Percentiles rank a stretch among this genome's conserved stretches.
These are phyloP conservation scores for Melanotaenia nigrans DNA, from an alignment of 2,797 vertebrate genomes.

Conservation along the genomic window DNA sequence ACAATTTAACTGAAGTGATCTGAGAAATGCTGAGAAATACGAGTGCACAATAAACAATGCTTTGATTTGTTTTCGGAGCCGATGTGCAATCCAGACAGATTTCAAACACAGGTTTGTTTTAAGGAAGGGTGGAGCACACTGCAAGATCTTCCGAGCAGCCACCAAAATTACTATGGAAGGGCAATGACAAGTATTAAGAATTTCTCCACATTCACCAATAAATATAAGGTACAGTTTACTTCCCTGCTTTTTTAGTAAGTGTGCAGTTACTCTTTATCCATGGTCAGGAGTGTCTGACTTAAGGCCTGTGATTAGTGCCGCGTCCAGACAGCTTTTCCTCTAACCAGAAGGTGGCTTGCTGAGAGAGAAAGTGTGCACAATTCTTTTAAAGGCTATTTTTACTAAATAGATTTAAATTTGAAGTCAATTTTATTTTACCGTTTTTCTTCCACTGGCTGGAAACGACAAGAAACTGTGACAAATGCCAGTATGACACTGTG, in stretches of 20 bases:
- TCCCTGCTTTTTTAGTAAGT: slow-evolving; percentile 49
- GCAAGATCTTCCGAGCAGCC: slow-evolving; percentile 57
- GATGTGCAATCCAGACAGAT: slow-evolving; percentile 20
- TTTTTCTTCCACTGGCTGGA: background rate
- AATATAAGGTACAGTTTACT: slow-evolving; percentile 51
- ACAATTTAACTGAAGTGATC: background rate
- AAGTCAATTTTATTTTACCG: too few species aligned
- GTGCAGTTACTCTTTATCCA: slow-evolving; percentile 56
- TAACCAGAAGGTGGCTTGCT: slow-evolving; percentile 23
- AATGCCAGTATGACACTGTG: background rate
- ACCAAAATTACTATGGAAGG: slow-evolving; percentile 68
- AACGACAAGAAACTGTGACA: background rate
- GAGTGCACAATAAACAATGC: slow-evolving; percentile 25
- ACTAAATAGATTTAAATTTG: background rate
- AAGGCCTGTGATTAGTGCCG: slow-evolving; percentile 62
- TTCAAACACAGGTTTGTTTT: slow-evolving; percentile 62
- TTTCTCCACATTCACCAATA: slow-evolving; percentile 61
- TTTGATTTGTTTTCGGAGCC: slow-evolving; percentile 12
- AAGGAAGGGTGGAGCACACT: slow-evolving; percentile 65
- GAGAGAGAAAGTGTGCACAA: slow-evolving; percentile 6
- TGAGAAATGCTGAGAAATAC: background rate
- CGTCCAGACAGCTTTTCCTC: slow-evolving; percentile 39
- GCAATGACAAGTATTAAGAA: slow-evolving; percentile 58
- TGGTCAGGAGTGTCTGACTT: slow-evolving; percentile 39
- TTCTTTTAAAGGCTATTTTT: background rate